phyloP scores from a whole-genome alignment of 2,797 vertebrate genomes.

The Dallia pectoralis region DNA sequence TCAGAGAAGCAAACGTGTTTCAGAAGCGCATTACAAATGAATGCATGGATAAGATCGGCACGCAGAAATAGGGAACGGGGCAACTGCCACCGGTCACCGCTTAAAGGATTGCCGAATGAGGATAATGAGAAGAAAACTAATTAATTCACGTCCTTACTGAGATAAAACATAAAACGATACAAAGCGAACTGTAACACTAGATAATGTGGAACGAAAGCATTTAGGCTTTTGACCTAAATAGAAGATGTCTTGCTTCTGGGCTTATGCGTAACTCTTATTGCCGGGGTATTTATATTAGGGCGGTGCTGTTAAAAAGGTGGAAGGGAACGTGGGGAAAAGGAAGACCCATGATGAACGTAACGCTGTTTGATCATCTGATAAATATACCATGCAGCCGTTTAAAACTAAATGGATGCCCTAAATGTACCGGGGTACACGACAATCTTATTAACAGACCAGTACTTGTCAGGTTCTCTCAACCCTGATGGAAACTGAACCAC shows the following conservation, averaged over 20 bases:
- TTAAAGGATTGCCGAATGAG: background rate
- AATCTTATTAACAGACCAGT: slow-evolving; percentile 72
- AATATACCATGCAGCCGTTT: slow-evolving; percentile 70
- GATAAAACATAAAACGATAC: background rate
- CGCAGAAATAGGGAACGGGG: background rate
- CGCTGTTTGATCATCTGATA: slow-evolving; percentile 70
- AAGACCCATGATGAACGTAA: background rate
- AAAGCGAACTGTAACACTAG: background rate
- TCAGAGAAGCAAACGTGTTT: slow-evolving; percentile 44
- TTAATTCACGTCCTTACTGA: background rate
- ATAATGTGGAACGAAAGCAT: background rate
- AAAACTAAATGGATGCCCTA: slow-evolving; percentile 62
- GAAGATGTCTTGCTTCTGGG: too few species aligned
- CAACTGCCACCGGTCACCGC: background rate
- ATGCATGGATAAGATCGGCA: slow-evolving; percentile 18
- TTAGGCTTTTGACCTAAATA: background rate
- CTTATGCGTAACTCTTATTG: too few species aligned
- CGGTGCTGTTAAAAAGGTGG: background rate
- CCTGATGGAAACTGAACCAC: slow-evolving; percentile 47
- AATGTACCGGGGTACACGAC: slow-evolving; percentile 58
- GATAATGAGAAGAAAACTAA: background rate
- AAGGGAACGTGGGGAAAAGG: background rate
- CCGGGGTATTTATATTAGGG: background rate
- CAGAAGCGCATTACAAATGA: slow-evolving; percentile 49
- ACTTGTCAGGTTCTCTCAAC: slow-evolving; percentile 61